Percentiles rank a stretch among this genome's conserved stretches.
phyloP scores from a whole-genome alignment of 2,888 invertebrate genomes.

The Eurytoma adleriae region DNA sequence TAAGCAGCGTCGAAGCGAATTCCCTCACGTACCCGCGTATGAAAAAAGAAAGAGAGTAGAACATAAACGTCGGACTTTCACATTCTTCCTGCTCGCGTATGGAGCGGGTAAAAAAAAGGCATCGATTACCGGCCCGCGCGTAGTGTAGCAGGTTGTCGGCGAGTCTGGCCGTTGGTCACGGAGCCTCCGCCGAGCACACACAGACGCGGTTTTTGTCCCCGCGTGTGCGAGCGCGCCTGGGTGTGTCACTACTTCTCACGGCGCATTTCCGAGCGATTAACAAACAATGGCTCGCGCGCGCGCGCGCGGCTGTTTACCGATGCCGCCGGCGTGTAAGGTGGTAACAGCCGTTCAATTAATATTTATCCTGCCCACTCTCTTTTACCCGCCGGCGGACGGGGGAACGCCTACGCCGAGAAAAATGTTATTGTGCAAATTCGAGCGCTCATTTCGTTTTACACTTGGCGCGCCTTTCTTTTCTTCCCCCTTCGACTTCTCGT shows the following conservation, averaged over 20 bases:
- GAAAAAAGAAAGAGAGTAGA: not conserved
- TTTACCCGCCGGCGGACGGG: not conserved
- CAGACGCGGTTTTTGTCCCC: not conserved
- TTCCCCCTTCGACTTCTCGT: not conserved
- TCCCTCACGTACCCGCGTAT: not conserved
- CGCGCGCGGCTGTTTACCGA: slow-evolving; percentile 39
- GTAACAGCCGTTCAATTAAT: slow-evolving; percentile 52
- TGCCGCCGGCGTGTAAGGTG: slow-evolving; percentile 53
- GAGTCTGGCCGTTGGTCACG: slow-evolving; percentile 43
- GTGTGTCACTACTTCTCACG: slow-evolving; percentile 55
- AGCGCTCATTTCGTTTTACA: slow-evolving; percentile 1
- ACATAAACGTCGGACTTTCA: slow-evolving; percentile 4
- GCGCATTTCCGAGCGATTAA: slow-evolving; percentile 54
- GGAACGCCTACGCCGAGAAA: slow-evolving; percentile 30
- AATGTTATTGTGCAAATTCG: slow-evolving; percentile 32
- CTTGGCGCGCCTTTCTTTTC: not conserved
- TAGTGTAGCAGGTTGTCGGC: slow-evolving; percentile 31
- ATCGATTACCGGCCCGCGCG: slow-evolving; percentile 7
- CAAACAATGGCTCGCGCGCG: slow-evolving; percentile 49
- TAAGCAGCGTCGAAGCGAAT: too few relatives aligned
- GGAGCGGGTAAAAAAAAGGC: not conserved
- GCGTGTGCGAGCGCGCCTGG: slow-evolving; percentile 28
- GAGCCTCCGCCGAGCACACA: slow-evolving; percentile 40
- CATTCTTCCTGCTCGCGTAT: not conserved
- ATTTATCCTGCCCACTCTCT: slow-evolving; percentile 53